Percentiles rank a stretch among this genome's conserved stretches.
phyloP scores from a whole-genome alignment of 2,113 vertebrate genomes.

The human region GRCh38 chr12:20184001-20184500 shows the following conservation, averaged over 20 bases:
- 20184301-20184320: neutral
- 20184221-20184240: neutral
- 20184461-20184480: slow-evolving; percentile 30
- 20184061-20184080: neutral
- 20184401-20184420: slow-evolving; percentile 1
- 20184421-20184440: neutral
- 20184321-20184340: neutral
- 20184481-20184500: neutral
- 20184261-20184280: neutral
- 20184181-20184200: neutral
- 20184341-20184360: neutral
- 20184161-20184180: neutral
- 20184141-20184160: neutral
- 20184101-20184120: neutral
- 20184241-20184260: neutral
- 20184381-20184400: neutral
- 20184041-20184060: neutral
- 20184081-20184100: neutral
- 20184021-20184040: neutral
- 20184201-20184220: neutral
- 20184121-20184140: neutral
- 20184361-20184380: slow-evolving; percentile 14
- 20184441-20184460: neutral
- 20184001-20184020: neutral
- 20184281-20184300: neutral